Evolutionary conservation across 2,113 vertebrate species (phyloP).

Genomic region (Morphnarchus princeps): DNA sequence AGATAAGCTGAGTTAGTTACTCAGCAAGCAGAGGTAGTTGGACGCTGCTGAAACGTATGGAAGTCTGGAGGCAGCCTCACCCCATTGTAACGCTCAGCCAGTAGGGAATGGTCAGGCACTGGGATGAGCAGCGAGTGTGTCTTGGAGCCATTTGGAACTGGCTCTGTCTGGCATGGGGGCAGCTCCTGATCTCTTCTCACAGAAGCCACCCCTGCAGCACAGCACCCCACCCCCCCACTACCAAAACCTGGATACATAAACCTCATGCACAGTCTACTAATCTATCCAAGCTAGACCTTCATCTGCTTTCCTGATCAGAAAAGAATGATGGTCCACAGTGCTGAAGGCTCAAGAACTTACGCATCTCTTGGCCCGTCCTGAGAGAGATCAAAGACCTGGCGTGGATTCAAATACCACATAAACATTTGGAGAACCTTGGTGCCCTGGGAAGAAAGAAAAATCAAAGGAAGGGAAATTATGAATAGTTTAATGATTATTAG

Average conservation of each 20-base stretch:
- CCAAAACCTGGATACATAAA: background rate
- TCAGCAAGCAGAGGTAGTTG: background rate
- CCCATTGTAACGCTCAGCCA: background rate
- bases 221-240: background rate
- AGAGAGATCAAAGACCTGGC: conserved; percentile 84
- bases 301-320: background rate
- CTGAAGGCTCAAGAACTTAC: conserved; percentile 65
- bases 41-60: background rate
- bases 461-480: background rate
- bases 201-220: background rate
- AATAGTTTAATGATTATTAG: background rate
- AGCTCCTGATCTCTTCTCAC: background rate
- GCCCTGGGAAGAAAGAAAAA: conserved; percentile 64
- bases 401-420: conserved; percentile 85
- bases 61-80: background rate
- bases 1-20: background rate
- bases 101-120: background rate
- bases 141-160: background rate
- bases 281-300: background rate
- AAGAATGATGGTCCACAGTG: background rate
- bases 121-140: fast-evolving
- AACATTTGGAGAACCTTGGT: conserved; percentile 84
- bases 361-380: conserved; percentile 83
- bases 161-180: background rate
- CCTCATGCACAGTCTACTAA: background rate